Conservation (phyloP, 1,140 invertebrate genomes). For the Rhysida immarginata region DNA sequence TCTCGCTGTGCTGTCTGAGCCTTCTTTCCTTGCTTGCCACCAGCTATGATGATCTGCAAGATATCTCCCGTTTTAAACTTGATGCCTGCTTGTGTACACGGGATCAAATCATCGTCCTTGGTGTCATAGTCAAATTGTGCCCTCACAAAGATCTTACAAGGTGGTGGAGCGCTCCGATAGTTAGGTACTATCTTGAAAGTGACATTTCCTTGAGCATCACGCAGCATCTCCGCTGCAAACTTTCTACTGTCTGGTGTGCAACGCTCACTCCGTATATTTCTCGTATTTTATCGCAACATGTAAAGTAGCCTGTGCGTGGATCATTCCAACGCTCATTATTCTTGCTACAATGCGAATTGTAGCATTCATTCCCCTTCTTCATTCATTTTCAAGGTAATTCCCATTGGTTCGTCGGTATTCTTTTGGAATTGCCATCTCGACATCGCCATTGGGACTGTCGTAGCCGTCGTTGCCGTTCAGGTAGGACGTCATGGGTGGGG, state of each 20-base stretch:
- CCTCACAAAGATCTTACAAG: slow-evolving; percentile 95
- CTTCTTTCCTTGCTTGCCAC: slow-evolving; percentile 91
- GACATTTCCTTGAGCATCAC: slow-evolving; percentile 90
- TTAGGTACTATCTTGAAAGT: slow-evolving; percentile 99
- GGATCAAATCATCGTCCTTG: slow-evolving; percentile 91
- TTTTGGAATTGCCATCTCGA: slow-evolving; percentile 89
- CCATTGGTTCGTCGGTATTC: slow-evolving; percentile 99
- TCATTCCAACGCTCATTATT: slow-evolving; percentile 99
- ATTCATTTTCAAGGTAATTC: slow-evolving; percentile 89
- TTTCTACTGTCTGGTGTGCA: slow-evolving; percentile 88
- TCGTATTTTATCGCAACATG: slow-evolving; percentile 96
- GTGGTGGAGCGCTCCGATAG: slow-evolving; percentile 87
- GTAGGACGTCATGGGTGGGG: slow-evolving; percentile 41
- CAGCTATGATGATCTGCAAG: slow-evolving; percentile 95
- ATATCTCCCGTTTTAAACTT: slow-evolving; percentile 94
- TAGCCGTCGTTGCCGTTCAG: slow-evolving; percentile 41
- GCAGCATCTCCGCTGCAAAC: slow-evolving; percentile 91
- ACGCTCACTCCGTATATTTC: slow-evolving; percentile 97
- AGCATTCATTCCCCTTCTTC: slow-evolving; percentile 92
- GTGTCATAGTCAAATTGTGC: slow-evolving; percentile 99
- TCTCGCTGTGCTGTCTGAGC: slow-evolving; percentile 76
- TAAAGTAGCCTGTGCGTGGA: slow-evolving; percentile 75
- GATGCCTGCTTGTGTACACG: slow-evolving; percentile 93
- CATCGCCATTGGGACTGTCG: slow-evolving; percentile 48
- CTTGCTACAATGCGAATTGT: slow-evolving; percentile 93